Percentiles rank a stretch among this genome's conserved stretches.
Evolutionary conservation across 1,140 invertebrate species (phyloP).

Genomic region (Catajapyx aquilonaris): DNA sequence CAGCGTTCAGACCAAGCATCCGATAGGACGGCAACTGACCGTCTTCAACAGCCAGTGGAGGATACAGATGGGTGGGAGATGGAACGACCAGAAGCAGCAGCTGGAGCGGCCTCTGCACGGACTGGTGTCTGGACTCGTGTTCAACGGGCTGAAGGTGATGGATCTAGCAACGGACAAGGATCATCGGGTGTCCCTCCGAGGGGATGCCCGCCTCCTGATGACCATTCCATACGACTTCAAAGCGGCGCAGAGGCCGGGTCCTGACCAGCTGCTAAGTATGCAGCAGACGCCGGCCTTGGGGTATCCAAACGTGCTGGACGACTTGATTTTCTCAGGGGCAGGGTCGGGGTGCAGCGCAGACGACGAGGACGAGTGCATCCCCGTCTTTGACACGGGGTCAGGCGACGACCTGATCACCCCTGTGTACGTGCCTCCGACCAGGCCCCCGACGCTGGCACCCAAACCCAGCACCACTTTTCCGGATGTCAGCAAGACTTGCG

Average conservation of each 20-base stretch:
- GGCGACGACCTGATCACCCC: slow-evolving; percentile 77
- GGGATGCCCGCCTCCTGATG: slow-evolving; percentile 20
- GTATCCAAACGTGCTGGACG: slow-evolving; percentile 53
- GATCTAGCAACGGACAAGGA: slow-evolving; percentile 67
- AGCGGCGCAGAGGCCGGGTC: too few species aligned
- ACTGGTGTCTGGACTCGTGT: slow-evolving; percentile 66
- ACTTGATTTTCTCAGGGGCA: slow-evolving; percentile 69
- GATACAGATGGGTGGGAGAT: slow-evolving; percentile 73
- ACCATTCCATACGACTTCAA: slow-evolving; percentile 14
- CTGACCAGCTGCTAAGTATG: slow-evolving; percentile 51
- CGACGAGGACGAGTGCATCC: slow-evolving; percentile 67
- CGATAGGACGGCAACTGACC: slow-evolving; percentile 57
- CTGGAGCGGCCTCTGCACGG: slow-evolving; percentile 64
- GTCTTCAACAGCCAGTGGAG: slow-evolving; percentile 83
- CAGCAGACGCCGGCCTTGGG: slow-evolving; percentile 71
- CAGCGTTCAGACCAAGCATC: slow-evolving; percentile 57
- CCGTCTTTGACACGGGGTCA: slow-evolving; percentile 53
- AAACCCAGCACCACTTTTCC: slow-evolving; percentile 16
- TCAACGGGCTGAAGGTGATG: slow-evolving; percentile 63
- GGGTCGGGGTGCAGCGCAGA: slow-evolving; percentile 69
- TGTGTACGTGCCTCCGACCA: slow-evolving; percentile 66
- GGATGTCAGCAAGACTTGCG: slow-evolving; percentile 32
- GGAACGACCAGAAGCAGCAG: slow-evolving; percentile 35
- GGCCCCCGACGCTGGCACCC: slow-evolving; percentile 29
- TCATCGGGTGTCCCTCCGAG: slow-evolving; percentile 40